A percentile compares a stretch with the other conserved stretches of the same genome.
These are phyloP conservation scores for Episyrphus balteatus DNA, from an alignment of 1,140 invertebrate genomes.

Conservation along the genomic window DNA sequence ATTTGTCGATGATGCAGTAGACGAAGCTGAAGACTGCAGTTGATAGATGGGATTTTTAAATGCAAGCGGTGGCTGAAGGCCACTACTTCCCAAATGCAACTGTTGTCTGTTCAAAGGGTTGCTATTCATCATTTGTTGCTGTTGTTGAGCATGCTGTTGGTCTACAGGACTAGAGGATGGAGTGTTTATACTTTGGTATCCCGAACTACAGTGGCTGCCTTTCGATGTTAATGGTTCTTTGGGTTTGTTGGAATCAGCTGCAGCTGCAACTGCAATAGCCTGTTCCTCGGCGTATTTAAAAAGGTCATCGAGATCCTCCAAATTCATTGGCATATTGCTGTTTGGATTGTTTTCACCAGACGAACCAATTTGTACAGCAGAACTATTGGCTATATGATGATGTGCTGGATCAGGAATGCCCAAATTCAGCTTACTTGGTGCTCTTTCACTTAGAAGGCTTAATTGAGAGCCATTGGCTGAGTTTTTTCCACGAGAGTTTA, in stretches of 20 bases:
- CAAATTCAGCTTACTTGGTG: slow-evolving; percentile 26
- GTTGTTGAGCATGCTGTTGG: slow-evolving; percentile 9
- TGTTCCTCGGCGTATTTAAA: slow-evolving; percentile 54
- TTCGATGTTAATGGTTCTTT: slow-evolving; percentile 44
- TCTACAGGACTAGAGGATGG: slow-evolving; percentile 84
- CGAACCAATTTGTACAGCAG: slow-evolving; percentile 16
- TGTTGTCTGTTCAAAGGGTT: not conserved
- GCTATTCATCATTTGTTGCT: not conserved
- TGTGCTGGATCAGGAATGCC: slow-evolving; percentile 33
- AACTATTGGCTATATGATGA: slow-evolving; percentile 23
- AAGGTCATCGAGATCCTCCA: slow-evolving; percentile 62
- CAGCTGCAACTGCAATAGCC: slow-evolving; percentile 41
- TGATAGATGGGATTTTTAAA: slow-evolving; percentile 82
- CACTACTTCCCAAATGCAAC: not conserved
- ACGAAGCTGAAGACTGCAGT: slow-evolving; percentile 44
- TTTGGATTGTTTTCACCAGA: slow-evolving; percentile 22
- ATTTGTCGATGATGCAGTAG: not conserved
- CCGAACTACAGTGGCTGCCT: slow-evolving; percentile 69
- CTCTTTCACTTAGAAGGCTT: slow-evolving; percentile 13
- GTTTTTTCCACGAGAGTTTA: not conserved
- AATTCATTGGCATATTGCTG: slow-evolving; percentile 42
- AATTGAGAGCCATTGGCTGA: slow-evolving; percentile 9
- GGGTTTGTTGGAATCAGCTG: slow-evolving; percentile 21
- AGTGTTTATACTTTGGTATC: slow-evolving; percentile 82
- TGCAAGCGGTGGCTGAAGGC: slow-evolving; percentile 51